These are phyloP conservation scores for Parnassius smintheus DNA, from an alignment of 2,888 invertebrate genomes.

Conservation along the genomic window DNA sequence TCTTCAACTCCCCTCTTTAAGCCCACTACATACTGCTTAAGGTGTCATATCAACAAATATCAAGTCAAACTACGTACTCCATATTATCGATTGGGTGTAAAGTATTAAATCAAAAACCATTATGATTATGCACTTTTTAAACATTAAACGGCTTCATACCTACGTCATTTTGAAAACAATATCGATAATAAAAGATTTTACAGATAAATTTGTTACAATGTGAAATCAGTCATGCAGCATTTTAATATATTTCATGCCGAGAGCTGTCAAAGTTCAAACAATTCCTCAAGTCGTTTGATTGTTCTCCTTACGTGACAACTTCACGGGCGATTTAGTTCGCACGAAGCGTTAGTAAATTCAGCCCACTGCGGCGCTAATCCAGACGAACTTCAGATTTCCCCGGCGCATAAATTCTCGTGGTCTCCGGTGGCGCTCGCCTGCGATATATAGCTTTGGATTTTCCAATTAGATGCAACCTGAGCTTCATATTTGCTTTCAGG, in stretches of 20 bases:
- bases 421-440: slow-evolving; percentile 42
- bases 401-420: slow-evolving; percentile 37
- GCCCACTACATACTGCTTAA: too few species aligned
- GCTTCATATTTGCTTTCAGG: slow-evolving; percentile 60
- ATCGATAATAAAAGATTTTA: too few species aligned
- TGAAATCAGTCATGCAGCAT: too few species aligned
- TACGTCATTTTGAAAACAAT: too few species aligned
- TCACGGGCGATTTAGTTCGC: slow-evolving; percentile 3
- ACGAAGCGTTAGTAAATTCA: slow-evolving; percentile 27
- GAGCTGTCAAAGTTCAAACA: not conserved
- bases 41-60: too few species aligned
- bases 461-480: slow-evolving; percentile 68
- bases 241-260: not conserved
- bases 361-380: slow-evolving; percentile 29
- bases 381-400: slow-evolving; percentile 32
- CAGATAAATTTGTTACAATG: too few species aligned
- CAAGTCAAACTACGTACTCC: too few species aligned
- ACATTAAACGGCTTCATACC: too few species aligned
- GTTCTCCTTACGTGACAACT: slow-evolving; percentile 17
- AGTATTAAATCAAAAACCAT: too few species aligned
- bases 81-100: too few species aligned
- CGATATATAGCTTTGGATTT: slow-evolving; percentile 66
- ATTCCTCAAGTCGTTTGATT: not conserved
- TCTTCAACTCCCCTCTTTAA: too few species aligned
- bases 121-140: too few species aligned